phyloP scores from a whole-genome alignment of 2,888 invertebrate species.

The Tolmerus cingulatus region DNA sequence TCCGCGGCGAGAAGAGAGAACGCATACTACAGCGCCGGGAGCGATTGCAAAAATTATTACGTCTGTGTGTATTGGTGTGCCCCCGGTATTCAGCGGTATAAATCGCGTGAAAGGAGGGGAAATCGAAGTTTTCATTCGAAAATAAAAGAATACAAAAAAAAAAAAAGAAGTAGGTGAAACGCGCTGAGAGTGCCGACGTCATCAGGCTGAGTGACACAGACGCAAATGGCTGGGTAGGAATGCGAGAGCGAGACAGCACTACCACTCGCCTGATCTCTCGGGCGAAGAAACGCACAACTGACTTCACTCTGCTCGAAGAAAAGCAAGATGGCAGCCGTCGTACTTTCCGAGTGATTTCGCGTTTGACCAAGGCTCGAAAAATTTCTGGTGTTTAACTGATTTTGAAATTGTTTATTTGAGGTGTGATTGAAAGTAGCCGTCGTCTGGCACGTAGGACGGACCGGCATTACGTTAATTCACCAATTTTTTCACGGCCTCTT shows the following conservation, averaged over 20 bases:
- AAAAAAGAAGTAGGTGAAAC: neutral
- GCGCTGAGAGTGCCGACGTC: slow-evolving; percentile 20
- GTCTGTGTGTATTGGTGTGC: neutral
- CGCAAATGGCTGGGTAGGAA: neutral
- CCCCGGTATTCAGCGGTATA: neutral
- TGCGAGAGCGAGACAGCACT: neutral
- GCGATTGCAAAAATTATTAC: neutral
- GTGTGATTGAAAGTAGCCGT: neutral
- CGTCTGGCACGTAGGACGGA: neutral
- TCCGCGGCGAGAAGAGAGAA: neutral
- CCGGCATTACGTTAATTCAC: neutral
- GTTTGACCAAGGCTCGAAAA: neutral
- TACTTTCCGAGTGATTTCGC: slow-evolving; percentile 18
- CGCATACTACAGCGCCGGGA: neutral
- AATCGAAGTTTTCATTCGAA: neutral
- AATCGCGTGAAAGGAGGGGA: neutral
- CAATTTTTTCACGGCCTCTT: neutral
- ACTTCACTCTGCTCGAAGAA: neutral
- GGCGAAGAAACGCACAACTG: neutral
- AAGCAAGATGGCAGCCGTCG: slow-evolving; percentile 30
- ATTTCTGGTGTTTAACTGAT: slow-evolving; percentile 15
- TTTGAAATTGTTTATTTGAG: neutral
- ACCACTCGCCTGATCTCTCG: neutral
- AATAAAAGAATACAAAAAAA: neutral
- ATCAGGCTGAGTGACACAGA: neutral